Evolutionary conservation across 92 coral and sea anemone genomes (phyloP), one percentile per base, ranked within the genome.

Genomic region (Scolanthus callimorphus): DNA sequence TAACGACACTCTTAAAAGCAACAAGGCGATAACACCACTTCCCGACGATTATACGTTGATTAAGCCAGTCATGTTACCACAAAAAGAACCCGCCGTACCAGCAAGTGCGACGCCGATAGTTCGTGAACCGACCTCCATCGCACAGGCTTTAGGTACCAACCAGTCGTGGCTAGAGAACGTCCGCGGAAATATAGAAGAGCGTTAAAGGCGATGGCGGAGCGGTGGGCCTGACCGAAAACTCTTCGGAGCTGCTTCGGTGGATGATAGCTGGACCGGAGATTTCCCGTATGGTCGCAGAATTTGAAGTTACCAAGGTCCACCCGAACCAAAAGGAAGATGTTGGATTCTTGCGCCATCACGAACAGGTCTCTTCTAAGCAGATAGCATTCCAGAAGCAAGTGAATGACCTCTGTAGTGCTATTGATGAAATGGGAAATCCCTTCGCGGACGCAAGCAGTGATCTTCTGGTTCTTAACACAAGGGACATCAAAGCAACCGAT

Each of bases 191-290:
- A 45, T 45, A 3, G n/a, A 3, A 2, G n/a, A n/a, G n/a, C n/a
- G n/a, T n/a, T n/a, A n/a, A n/a, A n/a, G n/a, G n/a, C n/a, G n/a
- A n/a, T n/a, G n/a, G n/a, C n/a, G n/a, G n/a, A n/a, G n/a, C n/a
- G n/a, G n/a, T n/a, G n/a, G n/a, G n/a, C n/a, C n/a, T 65, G 19
- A 66, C 73, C 51, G 65, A 63, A 48, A 48, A 34, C 34, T 55
- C 73, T 3, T 2, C 81, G 25, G 65, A 64, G 24, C 62, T 70
- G 20, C 39, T 70, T 1, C 31, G 62, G 19, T 74, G 81, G 67
- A 74, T 74, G 81, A 53, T 65, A 10, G 43, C 31, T 1, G 73
- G 81, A 11, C 74, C 74, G 1, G 67, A 74, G n/a, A n/a, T n/a
- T n/a, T n/a, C n/a, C n/a, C n/a, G n/a, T n/a, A n/a, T n/a, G n/a